These are phyloP conservation scores for Andrena dorsata DNA, from an alignment of 2,888 invertebrate species.

Conservation along the genomic window DNA sequence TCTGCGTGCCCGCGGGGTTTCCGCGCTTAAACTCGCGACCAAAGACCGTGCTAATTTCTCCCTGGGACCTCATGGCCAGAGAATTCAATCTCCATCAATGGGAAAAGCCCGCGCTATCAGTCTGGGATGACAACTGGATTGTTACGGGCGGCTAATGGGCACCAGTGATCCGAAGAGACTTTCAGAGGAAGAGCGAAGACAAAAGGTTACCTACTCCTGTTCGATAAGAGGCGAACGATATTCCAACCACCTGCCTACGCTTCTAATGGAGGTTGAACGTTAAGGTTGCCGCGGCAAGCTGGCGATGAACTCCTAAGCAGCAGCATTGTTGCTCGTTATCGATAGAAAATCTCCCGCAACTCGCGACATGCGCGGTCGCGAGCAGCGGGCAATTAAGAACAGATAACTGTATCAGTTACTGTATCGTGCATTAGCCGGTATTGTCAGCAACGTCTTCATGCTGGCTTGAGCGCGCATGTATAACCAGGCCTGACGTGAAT, in stretches of 20 bases:
- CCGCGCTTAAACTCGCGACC: slow-evolving; percentile 68
- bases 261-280: neutral
- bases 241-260: neutral
- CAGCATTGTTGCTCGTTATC: slow-evolving; percentile 39
- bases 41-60: slow-evolving; percentile 65
- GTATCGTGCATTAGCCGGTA: slow-evolving; percentile 59
- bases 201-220: too few species aligned
- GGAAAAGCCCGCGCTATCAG: neutral
- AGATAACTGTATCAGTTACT: slow-evolving; percentile 70
- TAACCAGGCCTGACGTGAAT: slow-evolving; percentile 40
- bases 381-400: slow-evolving; percentile 62
- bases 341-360: slow-evolving; percentile 44
- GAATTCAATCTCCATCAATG: slow-evolving; percentile 27
- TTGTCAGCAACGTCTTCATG: slow-evolving; percentile 64
- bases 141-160: neutral
- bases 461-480: slow-evolving; percentile 30
- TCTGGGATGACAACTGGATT: neutral
- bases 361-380: slow-evolving; percentile 53
- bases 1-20: slow-evolving; percentile 70
- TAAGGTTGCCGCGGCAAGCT: neutral
- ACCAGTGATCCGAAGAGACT: neutral
- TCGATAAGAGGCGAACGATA: neutral
- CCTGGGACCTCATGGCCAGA: slow-evolving; percentile 7
- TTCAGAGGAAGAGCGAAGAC: neutral
- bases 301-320: neutral